A percentile compares a stretch with the other conserved stretches of the same genome.
phyloP scores from a whole-genome alignment of 1,140 invertebrate species.

The Drosophila gunungcola region DNA sequence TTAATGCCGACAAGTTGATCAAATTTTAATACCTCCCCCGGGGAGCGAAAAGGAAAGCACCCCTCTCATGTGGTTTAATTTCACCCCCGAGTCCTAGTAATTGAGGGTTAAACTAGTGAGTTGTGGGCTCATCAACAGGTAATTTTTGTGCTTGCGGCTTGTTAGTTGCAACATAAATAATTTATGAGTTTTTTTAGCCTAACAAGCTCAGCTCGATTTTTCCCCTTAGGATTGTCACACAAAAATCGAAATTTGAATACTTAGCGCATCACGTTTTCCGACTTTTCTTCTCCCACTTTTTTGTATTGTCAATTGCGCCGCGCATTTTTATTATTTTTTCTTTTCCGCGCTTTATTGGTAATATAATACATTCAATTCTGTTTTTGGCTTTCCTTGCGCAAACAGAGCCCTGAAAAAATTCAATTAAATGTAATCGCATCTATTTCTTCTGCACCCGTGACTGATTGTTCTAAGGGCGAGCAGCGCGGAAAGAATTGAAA shows the following conservation, averaged over 20 bases:
- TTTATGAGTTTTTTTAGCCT: slow-evolving; percentile 50
- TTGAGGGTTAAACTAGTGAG: slow-evolving; percentile 76
- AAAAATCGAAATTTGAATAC: slow-evolving; percentile 71
- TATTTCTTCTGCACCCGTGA: slow-evolving; percentile 63
- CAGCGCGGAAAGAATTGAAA: slow-evolving; percentile 36
- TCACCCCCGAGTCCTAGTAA: slow-evolving; percentile 66
- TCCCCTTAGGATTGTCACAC: slow-evolving; percentile 6
- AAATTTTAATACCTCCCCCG: slow-evolving; percentile 70
- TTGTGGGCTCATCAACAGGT: slow-evolving; percentile 70
- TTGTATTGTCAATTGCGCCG: slow-evolving; percentile 39
- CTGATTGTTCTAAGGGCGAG: slow-evolving; percentile 53
- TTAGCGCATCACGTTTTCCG: slow-evolving; percentile 70
- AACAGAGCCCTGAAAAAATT: slow-evolving; percentile 58
- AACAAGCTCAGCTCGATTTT: slow-evolving; percentile 19
- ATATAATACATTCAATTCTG: slow-evolving; percentile 66
- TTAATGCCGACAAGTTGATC: slow-evolving; percentile 61
- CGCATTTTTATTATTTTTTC: slow-evolving; percentile 69
- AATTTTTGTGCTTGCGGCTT: slow-evolving; percentile 72
- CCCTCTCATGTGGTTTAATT: slow-evolving; percentile 52
- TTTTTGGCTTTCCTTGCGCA: slow-evolving; percentile 50
- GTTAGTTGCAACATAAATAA: slow-evolving; percentile 70
- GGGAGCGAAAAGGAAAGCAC: slow-evolving; percentile 23
- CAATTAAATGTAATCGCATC: slow-evolving; percentile 83
- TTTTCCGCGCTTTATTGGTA: slow-evolving; percentile 51
- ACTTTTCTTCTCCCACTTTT: slow-evolving; percentile 33